Evolutionary conservation across 2,888 invertebrate species (phyloP), one percentile per base, ranked within the genome.

Genomic region (Molanna angustata): DNA sequence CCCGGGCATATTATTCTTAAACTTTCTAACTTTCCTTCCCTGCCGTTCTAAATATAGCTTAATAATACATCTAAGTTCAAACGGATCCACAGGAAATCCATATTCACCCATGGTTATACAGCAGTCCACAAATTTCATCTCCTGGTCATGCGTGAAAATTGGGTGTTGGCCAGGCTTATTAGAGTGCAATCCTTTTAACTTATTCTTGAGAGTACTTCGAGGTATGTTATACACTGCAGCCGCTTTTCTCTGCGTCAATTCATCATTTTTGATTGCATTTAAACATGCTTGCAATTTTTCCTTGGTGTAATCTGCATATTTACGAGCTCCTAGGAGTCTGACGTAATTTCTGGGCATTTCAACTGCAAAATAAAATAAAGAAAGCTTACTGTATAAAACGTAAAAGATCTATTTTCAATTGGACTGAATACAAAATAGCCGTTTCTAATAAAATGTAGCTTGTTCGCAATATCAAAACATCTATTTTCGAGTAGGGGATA

Each of bases 1-100:
- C 35, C 35, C 35, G 6, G 35, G 35, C 35, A 35, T 35, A 35
- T 35, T 35, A 35, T 35, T 35, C 35, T 35, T 35, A 35, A 35
- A 35, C 13, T 35, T 35, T 35, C 13, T 35, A 13, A 35, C 35
- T 9, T 6, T 35, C 13, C 27, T 27, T 27, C 27, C 27, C 27
- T 27, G 27, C 27, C 27, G 27, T 27, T 27, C 27, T 27, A 27
- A 27, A 27, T 27, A 27, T 27, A 27, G 27, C 27, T 27, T 27
- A 27, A 27, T 27, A 27, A 27, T 27, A 27, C 27, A 27, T 27
- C 27, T 27, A 7, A 27, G 27, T 27, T 27, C 27, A 27, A 27
- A 27, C 27, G 27, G 27, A 27, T 27, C 27, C 27, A 27, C 27
- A 27, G 27, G 27, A 27, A 27, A 27, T 27, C 27, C 27, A 27